Percentiles rank a stretch among this genome's conserved stretches.
These are phyloP conservation scores for Eupithecia vulgata DNA, from an alignment of 2,888 invertebrate species.

Conservation along the genomic window DNA sequence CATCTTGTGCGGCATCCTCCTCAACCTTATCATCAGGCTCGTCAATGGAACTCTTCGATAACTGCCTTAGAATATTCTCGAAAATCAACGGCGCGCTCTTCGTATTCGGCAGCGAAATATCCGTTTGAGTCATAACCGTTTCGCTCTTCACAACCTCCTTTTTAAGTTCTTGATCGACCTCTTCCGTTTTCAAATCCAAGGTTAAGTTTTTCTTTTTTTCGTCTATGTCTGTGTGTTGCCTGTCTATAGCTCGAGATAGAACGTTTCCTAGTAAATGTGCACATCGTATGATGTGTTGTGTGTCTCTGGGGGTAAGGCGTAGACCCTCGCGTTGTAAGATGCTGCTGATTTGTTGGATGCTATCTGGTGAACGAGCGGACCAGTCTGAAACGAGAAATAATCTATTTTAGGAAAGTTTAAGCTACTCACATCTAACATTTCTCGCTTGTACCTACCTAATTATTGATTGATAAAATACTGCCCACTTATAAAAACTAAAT, in stretches of 20 bases:
- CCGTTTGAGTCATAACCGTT: conserved; percentile 73
- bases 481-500: neutral
- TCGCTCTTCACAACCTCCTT: conserved; percentile 52
- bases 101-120: conserved; percentile 78
- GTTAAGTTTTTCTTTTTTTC: conserved; percentile 66
- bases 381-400: conserved; percentile 10
- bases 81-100: conserved; percentile 79
- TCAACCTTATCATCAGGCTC: conserved; percentile 44
- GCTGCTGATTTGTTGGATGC: conserved; percentile 60
- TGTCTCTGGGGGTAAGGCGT: conserved; percentile 69
- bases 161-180: conserved; percentile 44
- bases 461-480: neutral
- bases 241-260: conserved; percentile 68
- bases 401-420: neutral
- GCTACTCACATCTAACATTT: neutral
- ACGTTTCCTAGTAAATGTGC: conserved; percentile 74
- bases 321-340: conserved; percentile 71
- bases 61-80: conserved; percentile 73
- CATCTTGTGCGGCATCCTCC: neutral
- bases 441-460: neutral
- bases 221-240: conserved; percentile 36
- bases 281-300: conserved; percentile 75
- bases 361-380: conserved; percentile 63
- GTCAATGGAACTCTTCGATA: conserved; percentile 73
- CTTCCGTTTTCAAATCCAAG: conserved; percentile 66